A percentile compares a stretch with the other conserved stretches of the same genome.
phyloP scores from a whole-genome alignment of 1,140 invertebrate genomes.

The Oreohelix idahoensis region DNA sequence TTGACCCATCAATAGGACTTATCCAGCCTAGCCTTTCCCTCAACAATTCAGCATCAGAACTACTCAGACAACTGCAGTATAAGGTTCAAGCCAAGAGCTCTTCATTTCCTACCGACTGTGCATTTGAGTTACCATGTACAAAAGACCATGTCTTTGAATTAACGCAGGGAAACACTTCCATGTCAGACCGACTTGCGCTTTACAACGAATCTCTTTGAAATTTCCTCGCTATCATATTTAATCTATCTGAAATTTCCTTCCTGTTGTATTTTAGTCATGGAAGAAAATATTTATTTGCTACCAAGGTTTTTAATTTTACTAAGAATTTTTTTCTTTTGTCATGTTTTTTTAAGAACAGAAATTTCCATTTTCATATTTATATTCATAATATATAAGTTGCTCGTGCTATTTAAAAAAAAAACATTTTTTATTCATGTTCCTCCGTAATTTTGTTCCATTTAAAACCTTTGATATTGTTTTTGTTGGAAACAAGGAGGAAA shows the following conservation, averaged over 20 bases:
- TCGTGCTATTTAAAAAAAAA: neutral
- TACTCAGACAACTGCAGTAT: slow-evolving; percentile 71
- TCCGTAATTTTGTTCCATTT: neutral
- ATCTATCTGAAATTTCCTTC: neutral
- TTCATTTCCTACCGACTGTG: neutral
- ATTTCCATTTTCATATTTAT: neutral
- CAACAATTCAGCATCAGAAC: slow-evolving; percentile 71
- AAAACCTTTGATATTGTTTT: neutral
- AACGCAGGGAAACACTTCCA: neutral
- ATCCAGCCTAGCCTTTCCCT: slow-evolving; percentile 46
- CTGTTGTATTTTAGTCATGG: neutral
- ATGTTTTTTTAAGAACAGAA: neutral
- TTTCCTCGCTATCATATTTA: neutral
- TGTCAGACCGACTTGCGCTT: slow-evolving; percentile 16
- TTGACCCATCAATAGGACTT: slow-evolving; percentile 50
- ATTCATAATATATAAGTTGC: neutral
- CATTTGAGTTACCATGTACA: slow-evolving; percentile 18
- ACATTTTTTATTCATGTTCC: neutral
- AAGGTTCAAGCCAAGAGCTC: slow-evolving; percentile 67
- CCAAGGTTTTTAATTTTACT: neutral
- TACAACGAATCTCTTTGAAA: slow-evolving; percentile 26
- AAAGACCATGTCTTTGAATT: slow-evolving; percentile 29
- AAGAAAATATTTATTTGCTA: neutral
- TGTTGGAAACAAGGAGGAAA: neutral
- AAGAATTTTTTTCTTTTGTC: neutral